Percentiles rank a stretch among this genome's conserved stretches.
These are phyloP conservation scores for Sterrhoptilus dennistouni DNA, from an alignment of 2,113 vertebrate genomes.

Conservation along the genomic window DNA sequence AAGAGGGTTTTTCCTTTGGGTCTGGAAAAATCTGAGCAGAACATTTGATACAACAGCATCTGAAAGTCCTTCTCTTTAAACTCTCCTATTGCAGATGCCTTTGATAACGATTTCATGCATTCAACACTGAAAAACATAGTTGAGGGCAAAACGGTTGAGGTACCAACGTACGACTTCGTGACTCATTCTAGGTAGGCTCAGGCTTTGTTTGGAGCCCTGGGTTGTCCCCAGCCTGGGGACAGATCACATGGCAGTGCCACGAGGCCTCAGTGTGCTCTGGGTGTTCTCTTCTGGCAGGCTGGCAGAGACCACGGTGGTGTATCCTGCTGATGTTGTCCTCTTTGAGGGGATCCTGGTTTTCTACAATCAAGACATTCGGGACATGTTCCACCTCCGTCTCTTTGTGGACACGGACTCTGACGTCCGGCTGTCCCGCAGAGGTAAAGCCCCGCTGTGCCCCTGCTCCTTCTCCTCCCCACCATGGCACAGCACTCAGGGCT, in stretches of 20 bases:
- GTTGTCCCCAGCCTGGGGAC: neutral
- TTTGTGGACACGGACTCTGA: conserved; percentile 98
- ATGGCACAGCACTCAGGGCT: rapidly evolving
- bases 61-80: neutral
- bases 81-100: conserved; percentile 82
- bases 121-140: conserved; percentile 88
- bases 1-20: neutral
- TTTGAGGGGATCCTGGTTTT: conserved; percentile 97
- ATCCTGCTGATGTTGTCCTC: conserved; percentile 91
- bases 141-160: conserved; percentile 89
- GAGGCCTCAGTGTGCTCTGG: rapidly evolving
- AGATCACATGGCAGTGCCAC: rapidly evolving
- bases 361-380: conserved; percentile 90
- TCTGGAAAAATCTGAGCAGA: neutral
- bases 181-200: conserved; percentile 88
- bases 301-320: conserved; percentile 85
- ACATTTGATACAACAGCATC: neutral
- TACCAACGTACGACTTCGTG: conserved; percentile 93
- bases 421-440: conserved; percentile 91
- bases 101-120: conserved; percentile 94
- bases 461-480: neutral
- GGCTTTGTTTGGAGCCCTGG: neutral
- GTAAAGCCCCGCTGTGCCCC: neutral
- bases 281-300: conserved; percentile 69
- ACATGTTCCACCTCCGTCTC: conserved; percentile 98